Conservation (phyloP, 2,113 vertebrate species). For the Corydoras sp. region DNA sequence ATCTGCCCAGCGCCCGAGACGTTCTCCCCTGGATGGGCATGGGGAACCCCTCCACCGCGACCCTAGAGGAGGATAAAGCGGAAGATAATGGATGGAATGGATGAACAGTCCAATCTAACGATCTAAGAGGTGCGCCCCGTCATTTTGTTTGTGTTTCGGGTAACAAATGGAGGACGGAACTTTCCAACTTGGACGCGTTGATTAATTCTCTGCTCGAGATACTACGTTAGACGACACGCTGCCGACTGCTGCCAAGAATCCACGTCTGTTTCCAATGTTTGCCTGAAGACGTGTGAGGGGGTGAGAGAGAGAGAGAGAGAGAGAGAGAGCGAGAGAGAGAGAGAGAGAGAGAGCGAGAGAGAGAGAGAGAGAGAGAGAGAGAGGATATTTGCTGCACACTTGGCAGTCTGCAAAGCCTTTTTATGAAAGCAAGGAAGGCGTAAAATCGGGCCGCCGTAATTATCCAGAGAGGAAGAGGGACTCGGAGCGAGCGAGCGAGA, state of each 20-base stretch:
- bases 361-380: slow-evolving; percentile 12
- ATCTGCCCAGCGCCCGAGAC: too few species aligned
- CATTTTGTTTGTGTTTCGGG: too few species aligned
- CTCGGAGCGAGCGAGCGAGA: not conserved
- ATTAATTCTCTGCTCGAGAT: too few species aligned
- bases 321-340: slow-evolving; percentile 16
- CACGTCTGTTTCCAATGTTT: slow-evolving; percentile 15
- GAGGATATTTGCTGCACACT: slow-evolving; percentile 29
- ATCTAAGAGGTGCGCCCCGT: too few species aligned
- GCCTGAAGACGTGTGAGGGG: slow-evolving; percentile 9
- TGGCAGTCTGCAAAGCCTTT: slow-evolving; percentile 23
- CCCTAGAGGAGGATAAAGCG: too few species aligned
- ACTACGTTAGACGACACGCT: too few species aligned
- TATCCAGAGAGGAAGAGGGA: slow-evolving; percentile 20
- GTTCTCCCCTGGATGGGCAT: too few species aligned
- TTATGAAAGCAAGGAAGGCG: slow-evolving; percentile 28
- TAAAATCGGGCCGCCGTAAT: slow-evolving; percentile 29
- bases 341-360: slow-evolving; percentile 17
- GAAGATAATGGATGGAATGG: too few species aligned
- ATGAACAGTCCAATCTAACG: too few species aligned
- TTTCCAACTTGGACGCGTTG: too few species aligned
- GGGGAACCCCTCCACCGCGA: too few species aligned
- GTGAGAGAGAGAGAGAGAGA: slow-evolving; percentile 26
- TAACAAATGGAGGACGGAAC: too few species aligned
- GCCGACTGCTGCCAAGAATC: slow-evolving; percentile 6